Base-by-base conservation (phyloP, 2,888 invertebrate genomes). In the Eilema depressum region DNA sequence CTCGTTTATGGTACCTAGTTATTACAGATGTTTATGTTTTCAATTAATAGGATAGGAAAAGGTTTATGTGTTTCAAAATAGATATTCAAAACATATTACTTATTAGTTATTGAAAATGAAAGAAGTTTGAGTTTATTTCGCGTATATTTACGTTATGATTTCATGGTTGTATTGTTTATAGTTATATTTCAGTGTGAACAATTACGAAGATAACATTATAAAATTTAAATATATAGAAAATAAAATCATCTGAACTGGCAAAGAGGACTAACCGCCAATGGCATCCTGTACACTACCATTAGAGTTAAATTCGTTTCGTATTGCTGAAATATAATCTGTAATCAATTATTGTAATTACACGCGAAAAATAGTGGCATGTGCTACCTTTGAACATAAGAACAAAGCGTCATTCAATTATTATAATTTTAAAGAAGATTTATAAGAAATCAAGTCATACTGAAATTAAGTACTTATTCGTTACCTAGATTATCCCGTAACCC, bases 1-100 rank as follows among this genome's bases (percentile, higher is more conserved):
- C 5, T 47, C 26, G n/a, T 68, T 63, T 56, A 41, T 53, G 23
- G 12, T 47, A 23, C 28, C 37, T 25, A 57, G 53, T 63, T 63
- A 68, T 68, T 68, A 30, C 30, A 59, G 30, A n/a, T 57, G 57
- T 63, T 47, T 69, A 69, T 30, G n/a, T 37, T 56, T 68, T 68
- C 37, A 68, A 63, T 63, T 63, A 63, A 28, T 17, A 37, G 62
- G 14, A 23, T 61, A 65, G 56, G n/a, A 14, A 30, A 33, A 68
- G 33, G 41, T 41, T 63, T 41, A 68, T 25, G 57, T 12, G 41
- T 67, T 61, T 66, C 20, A 41, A 66, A 66, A 60, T 59, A n/a
- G 66, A 60, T 28, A 33, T 61, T 68, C 66, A 65, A 66, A 69
- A 69, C 53, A 66, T 14, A 25, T 37, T 37, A n/a, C n/a, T n/a